Evolutionary conservation across 2,888 invertebrate genomes (phyloP), one percentile per base, ranked within the genome.

Genomic region (Hoplodrina blanda): DNA sequence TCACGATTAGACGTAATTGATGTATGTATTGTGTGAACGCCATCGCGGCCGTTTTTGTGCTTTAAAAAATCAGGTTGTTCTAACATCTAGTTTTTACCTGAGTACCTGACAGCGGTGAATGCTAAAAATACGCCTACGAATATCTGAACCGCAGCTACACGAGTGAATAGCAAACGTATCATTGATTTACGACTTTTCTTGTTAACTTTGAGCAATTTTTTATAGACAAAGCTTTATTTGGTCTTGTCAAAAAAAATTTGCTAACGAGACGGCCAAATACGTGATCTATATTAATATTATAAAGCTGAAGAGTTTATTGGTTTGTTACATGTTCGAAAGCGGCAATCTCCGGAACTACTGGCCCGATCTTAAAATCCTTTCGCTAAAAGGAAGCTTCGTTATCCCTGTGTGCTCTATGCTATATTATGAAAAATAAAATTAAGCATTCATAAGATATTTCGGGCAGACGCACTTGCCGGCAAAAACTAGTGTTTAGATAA

Each of bases 1-100:
- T 78, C 76, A 71, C 81, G 76, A 83, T 85, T 84, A 83, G 67
- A 74, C 73, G 75, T 82, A 81, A 84, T 85, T 82, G 80, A 71
- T 70, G 73, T 78, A 71, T 70, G 73, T 78, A 81, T 81, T 81
- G 66, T 75, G 80, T 69, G 77, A 69, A 76, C 76, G 75, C 82
- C 82, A 84, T 67, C 79, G 66, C 64, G 56, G 54, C 72, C 55
- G 59, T 80, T 80, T 73, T 77, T 80, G 52, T 59, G n/a, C 25
- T 62, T 64, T 69, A 49, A 61, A 68, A 79, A 82, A 60, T 73
- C 50, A 57, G 62, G 65, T 69, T 82, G 60, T 49, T 63, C 15
- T 53, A 52, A 54, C 44, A 41, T 62, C 53, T 78, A 70, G 63
- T 72, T 67, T 71, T 62, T 71, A 63, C 30, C 54, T 62, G 56